Conservation (phyloP, 1,140 invertebrate species). For the Asbolus verrucosus region DNA sequence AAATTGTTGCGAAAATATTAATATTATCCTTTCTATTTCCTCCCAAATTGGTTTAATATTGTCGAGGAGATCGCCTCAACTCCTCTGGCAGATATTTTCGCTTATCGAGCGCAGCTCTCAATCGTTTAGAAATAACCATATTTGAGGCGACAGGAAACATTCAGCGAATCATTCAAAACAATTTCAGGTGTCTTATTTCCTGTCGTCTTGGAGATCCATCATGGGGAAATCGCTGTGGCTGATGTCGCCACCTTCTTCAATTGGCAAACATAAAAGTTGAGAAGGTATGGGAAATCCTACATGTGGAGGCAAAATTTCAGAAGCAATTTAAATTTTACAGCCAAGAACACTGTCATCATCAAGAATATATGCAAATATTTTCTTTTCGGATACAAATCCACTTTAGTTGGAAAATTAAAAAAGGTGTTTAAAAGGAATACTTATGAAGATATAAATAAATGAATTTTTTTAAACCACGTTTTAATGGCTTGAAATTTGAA, state of each 20-base stretch:
- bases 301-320: background rate
- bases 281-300: too few species aligned
- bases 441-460: too few species aligned
- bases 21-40: constrained; percentile 18
- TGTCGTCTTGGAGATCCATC: constrained; percentile 18
- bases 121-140: constrained; percentile 14
- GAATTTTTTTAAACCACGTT: too few species aligned
- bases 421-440: too few species aligned
- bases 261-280: too few species aligned
- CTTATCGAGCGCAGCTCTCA: background rate
- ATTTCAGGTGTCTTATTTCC: constrained; percentile 36
- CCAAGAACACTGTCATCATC: too few species aligned
- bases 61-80: constrained; percentile 7
- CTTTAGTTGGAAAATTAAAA: too few species aligned
- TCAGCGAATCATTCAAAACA: constrained; percentile 25
- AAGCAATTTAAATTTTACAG: too few species aligned
- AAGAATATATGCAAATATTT: too few species aligned
- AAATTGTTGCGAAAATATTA: constrained; percentile 31
- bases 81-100: constrained; percentile 26
- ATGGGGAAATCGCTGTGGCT: constrained; percentile 22
- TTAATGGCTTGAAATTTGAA: too few species aligned
- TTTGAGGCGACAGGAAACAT: constrained; percentile 17
- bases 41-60: constrained; percentile 25
- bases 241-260: constrained; percentile 13
- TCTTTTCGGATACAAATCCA: too few species aligned